phyloP scores from a whole-genome alignment of 1,140 invertebrate genomes.

The Globodera ellingtonae region DNA sequence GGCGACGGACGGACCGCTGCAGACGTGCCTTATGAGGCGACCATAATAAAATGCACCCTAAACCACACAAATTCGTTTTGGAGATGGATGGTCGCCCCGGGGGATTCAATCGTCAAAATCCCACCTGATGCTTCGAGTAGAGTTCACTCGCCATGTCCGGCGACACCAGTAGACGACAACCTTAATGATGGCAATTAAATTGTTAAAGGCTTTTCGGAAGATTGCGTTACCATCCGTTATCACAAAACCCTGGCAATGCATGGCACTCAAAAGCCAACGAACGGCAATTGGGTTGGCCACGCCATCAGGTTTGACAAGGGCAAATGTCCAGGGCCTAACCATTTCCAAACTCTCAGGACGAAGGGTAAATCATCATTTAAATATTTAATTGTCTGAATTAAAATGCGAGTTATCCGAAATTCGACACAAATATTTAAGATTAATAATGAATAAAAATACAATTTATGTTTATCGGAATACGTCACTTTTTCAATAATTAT shows the following conservation, averaged over 20 bases:
- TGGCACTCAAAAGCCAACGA: constrained; percentile 14
- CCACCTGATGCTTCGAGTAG: constrained; percentile 18
- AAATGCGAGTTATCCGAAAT: not conserved
- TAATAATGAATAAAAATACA: not conserved
- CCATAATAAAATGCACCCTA: constrained; percentile 27
- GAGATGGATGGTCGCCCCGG: no score
- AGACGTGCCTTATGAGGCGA: constrained; percentile 26
- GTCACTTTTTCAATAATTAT: not conserved
- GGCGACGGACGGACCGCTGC: constrained; percentile 32
- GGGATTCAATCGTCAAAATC: no score
- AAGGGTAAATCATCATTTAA: no score
- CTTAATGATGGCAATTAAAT: constrained; percentile 4
- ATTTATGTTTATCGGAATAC: not conserved
- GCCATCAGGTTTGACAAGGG: constrained; percentile 36
- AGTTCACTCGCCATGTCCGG: constrained; percentile 11
- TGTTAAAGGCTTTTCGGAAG: not conserved
- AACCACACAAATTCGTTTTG: not conserved
- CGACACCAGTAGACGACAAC: constrained; percentile 11
- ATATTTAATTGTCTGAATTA: no score
- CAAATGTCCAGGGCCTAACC: constrained; percentile 31
- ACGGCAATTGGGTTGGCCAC: constrained; percentile 39
- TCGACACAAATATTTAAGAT: not conserved
- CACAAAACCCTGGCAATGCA: constrained; percentile 18
- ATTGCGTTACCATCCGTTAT: constrained; percentile 21
- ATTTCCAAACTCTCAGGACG: no score